Conservation (phyloP, 2,888 invertebrate genomes). For the Lasioglossum leucozonium region DNA sequence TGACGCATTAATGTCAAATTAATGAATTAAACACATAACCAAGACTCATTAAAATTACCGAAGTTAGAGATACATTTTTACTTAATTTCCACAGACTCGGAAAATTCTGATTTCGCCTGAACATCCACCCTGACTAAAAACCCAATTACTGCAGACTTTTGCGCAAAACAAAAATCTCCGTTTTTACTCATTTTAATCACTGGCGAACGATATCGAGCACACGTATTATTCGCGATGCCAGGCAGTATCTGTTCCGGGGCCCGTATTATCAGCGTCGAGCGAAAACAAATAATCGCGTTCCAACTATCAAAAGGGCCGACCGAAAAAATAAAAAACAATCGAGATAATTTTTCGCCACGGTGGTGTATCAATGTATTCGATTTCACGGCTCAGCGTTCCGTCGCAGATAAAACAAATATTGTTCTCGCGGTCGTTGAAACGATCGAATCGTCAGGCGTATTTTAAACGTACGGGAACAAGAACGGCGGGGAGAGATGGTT, state of each 20-base stretch:
- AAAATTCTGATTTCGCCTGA: no score
- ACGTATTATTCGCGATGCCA: background rate
- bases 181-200: no score
- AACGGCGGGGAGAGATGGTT: no score
- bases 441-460: slow-evolving; percentile 12
- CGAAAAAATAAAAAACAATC: background rate
- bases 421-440: background rate
- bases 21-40: no score
- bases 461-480: background rate
- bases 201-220: background rate
- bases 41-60: no score
- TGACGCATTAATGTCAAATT: no score
- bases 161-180: no score
- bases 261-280: background rate
- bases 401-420: background rate
- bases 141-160: no score
- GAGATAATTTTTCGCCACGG: background rate
- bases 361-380: background rate
- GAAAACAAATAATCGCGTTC: background rate
- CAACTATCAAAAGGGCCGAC: background rate
- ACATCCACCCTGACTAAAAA: no score
- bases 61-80: no score
- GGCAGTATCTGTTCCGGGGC: background rate
- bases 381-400: background rate
- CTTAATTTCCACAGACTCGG: no score